These are phyloP conservation scores for Catharus ustulatus DNA, from an alignment of 2,797 vertebrate species.

Conservation along the genomic window DNA sequence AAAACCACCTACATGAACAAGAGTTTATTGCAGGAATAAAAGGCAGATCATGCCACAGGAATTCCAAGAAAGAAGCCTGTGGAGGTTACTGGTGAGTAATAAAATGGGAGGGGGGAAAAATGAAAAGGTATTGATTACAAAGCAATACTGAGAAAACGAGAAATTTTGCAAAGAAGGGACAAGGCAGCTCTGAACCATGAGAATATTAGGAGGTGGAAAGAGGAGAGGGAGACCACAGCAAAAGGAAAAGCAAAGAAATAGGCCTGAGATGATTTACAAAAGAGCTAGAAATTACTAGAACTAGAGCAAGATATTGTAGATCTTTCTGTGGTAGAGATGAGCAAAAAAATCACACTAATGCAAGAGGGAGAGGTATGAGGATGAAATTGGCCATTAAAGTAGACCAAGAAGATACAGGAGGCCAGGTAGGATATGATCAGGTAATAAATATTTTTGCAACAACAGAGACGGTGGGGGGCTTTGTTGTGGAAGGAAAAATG, in stretches of 20 bases:
- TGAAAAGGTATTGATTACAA: neutral
- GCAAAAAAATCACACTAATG: neutral
- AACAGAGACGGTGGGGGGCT: neutral
- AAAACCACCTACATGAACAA: slow-evolving; percentile 40
- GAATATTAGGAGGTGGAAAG: neutral
- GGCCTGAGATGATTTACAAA: neutral
- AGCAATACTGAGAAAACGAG: neutral
- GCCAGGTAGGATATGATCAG: neutral
- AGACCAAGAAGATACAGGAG: neutral
- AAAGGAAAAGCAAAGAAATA: neutral
- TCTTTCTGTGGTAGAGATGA: neutral
- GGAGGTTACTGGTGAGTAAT: neutral
- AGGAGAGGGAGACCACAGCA: neutral
- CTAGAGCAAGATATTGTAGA: neutral
- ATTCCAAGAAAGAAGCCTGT: neutral
- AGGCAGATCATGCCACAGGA: neutral
- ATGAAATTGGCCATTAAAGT: neutral
- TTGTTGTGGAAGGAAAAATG: neutral
- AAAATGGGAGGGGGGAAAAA: neutral
- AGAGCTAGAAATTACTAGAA: neutral
- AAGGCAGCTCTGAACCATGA: neutral
- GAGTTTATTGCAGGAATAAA: slow-evolving; percentile 22
- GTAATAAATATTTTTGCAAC: neutral
- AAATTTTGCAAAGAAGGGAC: neutral
- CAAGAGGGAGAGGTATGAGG: neutral